Evolutionary conservation across 2,888 invertebrate genomes (phyloP), one percentile per base, ranked within the genome.

Genomic region (Thereva nobilitata): DNA sequence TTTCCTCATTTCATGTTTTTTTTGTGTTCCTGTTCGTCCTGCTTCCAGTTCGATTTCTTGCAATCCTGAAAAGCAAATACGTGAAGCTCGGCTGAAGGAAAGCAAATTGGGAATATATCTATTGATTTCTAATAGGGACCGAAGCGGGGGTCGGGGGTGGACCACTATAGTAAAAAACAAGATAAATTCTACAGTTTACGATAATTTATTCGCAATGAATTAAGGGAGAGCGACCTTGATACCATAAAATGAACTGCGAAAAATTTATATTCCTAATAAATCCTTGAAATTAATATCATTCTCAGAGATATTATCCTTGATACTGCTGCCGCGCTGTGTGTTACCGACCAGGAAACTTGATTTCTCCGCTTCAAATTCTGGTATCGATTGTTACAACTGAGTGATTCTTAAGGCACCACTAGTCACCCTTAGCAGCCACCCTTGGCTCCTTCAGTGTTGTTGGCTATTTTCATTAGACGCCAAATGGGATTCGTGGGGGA

Each of bases 321-420:
- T 57, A 35, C 42, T 34, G 44, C 49, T 12, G 6, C 49, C 49
- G n/a, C 12, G n/a, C 59, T 47, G n/a, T 59, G 10, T 59, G 38
- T 59, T 47, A 38, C 38, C 9, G 7, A 5, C 9, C 45, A 59
- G 45, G 59, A 59, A 9, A 38, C 37, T 52, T 23, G 34, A 52
- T 6, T 7, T 40, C 37, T 53, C 34, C 4, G 47, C 54, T 54
- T 53, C 45, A 64, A 50, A 47, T 55, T 45, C 42, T 64, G 34
- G 41, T 64, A 64, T 64, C 64, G 64, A 64, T 54, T 64, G 64
- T 64, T 64, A 64, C 64, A 64, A 54, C 54, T 54, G 64, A 64
- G 37, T 44, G 64, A 64, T 54, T 64, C 42, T 54, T 42, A 44
- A 12, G 45, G 34, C 38, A 23, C 23, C 23, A 23, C 23, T 23